Percentiles rank a stretch among this genome's conserved stretches.
These are phyloP conservation scores for Cyrtonyx montezumae DNA, from an alignment of 2,113 vertebrate genomes.

Conservation along the genomic window DNA sequence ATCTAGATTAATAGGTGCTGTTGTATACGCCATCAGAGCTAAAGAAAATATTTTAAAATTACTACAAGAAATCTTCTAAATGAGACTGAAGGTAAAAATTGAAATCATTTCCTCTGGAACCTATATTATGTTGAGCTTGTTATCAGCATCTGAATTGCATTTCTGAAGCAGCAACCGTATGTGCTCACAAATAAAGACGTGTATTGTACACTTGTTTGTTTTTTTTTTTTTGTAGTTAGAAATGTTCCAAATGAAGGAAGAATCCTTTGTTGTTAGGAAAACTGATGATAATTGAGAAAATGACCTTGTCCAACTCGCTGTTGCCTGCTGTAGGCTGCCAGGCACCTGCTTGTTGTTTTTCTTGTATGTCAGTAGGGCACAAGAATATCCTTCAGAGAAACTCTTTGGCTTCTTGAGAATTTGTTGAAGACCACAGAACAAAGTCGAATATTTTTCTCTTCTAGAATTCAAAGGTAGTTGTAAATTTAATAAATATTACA, in stretches of 20 bases:
- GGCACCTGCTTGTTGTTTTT: neutral
- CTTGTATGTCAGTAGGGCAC: neutral
- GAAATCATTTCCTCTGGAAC: neutral
- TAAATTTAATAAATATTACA: neutral
- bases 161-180: neutral
- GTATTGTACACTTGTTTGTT: neutral
- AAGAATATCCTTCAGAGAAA: neutral
- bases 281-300: neutral
- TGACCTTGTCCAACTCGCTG: neutral
- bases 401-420: neutral
- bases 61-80: constrained; percentile 16
- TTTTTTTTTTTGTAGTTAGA: neutral
- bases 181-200: neutral
- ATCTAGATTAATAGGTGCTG: constrained; percentile 17
- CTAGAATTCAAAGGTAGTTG: neutral
- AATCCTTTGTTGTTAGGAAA: neutral
- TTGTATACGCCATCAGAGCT: constrained; percentile 5
- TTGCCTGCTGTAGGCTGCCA: neutral
- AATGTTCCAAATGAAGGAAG: neutral
- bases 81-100: neutral
- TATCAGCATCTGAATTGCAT: neutral
- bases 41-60: neutral
- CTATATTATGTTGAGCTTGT: neutral
- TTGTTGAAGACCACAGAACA: neutral
- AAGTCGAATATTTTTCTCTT: neutral